A percentile compares a stretch with the other conserved stretches of the same genome.
These are phyloP conservation scores for Gnathonemus echidnorhynchus DNA, from an alignment of 2,113 vertebrate species.

Conservation along the genomic window DNA sequence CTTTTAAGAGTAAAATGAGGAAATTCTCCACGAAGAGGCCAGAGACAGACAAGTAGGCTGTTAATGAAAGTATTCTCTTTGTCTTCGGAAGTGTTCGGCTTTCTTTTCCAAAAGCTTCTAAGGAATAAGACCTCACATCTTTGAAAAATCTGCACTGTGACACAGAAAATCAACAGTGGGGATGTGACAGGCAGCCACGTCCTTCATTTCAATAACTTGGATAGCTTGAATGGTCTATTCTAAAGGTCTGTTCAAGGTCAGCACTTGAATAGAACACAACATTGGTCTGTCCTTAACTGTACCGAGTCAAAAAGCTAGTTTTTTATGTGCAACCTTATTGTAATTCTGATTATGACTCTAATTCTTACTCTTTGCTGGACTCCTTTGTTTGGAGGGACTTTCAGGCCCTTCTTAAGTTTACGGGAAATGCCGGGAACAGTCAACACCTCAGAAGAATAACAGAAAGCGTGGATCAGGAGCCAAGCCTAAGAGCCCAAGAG, in stretches of 20 bases:
- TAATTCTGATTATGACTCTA: background rate
- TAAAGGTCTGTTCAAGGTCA: slow-evolving; percentile 20
- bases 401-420: background rate
- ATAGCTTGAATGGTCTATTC: slow-evolving; percentile 20
- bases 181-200: background rate
- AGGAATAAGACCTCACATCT: background rate
- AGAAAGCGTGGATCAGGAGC: background rate
- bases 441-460: background rate
- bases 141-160: background rate
- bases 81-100: background rate
- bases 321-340: background rate
- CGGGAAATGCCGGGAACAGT: background rate
- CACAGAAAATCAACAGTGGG: background rate
- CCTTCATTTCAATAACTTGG: slow-evolving; percentile 19
- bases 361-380: background rate
- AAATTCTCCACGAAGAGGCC: background rate
- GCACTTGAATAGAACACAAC: background rate
- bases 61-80: background rate
- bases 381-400: background rate
- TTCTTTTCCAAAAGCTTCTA: background rate
- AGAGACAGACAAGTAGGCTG: background rate
- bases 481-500: background rate
- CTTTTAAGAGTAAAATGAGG: background rate
- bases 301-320: background rate
- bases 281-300: slow-evolving; percentile 20